Evolutionary conservation across 2,888 invertebrate species (phyloP).

Genomic region (Oligia strigilis): DNA sequence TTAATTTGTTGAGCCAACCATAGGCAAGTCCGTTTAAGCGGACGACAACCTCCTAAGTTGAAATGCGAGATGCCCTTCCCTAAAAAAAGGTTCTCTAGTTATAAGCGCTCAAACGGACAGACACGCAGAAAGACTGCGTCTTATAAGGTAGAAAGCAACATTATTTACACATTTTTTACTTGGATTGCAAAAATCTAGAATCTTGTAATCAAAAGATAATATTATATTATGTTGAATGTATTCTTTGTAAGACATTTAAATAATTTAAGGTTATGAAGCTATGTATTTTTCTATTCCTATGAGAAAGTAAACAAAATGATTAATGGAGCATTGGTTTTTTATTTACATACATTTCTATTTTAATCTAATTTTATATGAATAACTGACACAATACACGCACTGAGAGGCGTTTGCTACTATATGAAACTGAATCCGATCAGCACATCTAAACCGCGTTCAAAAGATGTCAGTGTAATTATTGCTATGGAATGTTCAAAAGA

Average conservation of each 20-base stretch:
- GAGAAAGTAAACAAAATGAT: background rate
- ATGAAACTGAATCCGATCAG: background rate
- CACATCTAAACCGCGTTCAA: background rate
- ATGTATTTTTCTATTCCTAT: constrained; percentile 36
- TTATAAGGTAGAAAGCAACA: background rate
- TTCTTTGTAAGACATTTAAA: background rate
- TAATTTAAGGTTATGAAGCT: background rate
- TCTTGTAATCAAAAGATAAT: background rate
- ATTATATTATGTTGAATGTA: background rate
- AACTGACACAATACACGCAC: background rate
- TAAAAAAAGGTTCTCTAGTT: background rate
- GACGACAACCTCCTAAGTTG: background rate
- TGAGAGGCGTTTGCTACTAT: background rate
- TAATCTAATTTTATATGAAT: background rate
- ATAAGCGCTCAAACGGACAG: background rate
- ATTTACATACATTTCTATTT: constrained; percentile 15
- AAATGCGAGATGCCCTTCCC: background rate
- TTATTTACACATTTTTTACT: constrained; percentile 9
- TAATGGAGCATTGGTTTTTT: background rate
- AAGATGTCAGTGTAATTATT: no score
- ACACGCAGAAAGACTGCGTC: background rate
- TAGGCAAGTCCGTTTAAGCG: background rate
- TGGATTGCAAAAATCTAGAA: background rate
- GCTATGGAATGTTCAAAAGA: no score
- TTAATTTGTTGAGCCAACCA: background rate